Conservation (phyloP, 2,888 invertebrate genomes). For the Oithona nana region DNA sequence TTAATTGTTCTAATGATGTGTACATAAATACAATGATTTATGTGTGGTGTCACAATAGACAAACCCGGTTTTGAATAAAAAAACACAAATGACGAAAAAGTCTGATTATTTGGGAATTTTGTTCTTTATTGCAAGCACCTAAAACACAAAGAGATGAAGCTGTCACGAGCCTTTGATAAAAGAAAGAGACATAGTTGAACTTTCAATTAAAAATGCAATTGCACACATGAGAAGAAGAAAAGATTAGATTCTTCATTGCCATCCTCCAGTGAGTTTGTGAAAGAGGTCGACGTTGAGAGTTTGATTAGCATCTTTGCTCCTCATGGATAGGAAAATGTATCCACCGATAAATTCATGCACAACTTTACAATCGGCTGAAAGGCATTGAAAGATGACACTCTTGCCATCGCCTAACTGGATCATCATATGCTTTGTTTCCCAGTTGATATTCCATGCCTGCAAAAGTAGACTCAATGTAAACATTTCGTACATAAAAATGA, state of each 20-base stretch:
- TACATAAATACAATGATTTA: no score
- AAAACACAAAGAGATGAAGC: background rate
- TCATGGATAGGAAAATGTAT: conserved; percentile 96
- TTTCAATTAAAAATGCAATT: background rate
- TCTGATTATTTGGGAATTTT: no score
- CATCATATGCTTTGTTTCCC: conserved; percentile 97
- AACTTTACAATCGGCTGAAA: conserved; percentile 94
- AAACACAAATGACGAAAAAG: no score
- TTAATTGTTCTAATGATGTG: background rate
- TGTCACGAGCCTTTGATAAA: conserved; percentile 1
- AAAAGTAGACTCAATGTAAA: no score
- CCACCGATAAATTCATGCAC: conserved; percentile 98
- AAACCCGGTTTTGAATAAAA: no score
- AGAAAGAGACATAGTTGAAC: no score
- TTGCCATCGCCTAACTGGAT: conserved; percentile 67
- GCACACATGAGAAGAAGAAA: background rate
- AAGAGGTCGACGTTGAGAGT: conserved; percentile 88
- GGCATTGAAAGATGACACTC: conserved; percentile 68
- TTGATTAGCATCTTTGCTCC: conserved; percentile 94
- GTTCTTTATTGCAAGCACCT: no score
- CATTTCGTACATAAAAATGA: no score
- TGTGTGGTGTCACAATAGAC: no score
- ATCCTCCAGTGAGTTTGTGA: conserved; percentile 94
- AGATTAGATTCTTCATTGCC: conserved; percentile 41
- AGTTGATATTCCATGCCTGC: conserved; percentile 97